Evolutionary conservation across 2,113 vertebrate genomes (phyloP), one percentile per base, ranked within the genome.

Genomic region (Scortum barcoo): DNA sequence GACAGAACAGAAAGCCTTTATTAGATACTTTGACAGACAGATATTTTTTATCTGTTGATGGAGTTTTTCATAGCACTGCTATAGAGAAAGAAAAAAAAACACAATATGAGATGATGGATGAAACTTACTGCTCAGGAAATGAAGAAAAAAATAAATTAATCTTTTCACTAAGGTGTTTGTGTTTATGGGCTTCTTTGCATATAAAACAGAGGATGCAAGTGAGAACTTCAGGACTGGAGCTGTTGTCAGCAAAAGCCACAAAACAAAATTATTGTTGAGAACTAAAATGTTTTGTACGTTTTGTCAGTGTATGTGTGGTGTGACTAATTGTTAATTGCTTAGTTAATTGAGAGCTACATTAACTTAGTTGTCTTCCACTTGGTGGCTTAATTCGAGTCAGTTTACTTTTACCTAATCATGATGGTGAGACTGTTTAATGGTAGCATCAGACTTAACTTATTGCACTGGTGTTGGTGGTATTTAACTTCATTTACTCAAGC

Each of bases 121-220:
- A 87, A 79, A 60, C 30, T 38, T 79, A 86, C 87, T 87, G 50
- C 53, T 67, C 58, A 80, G 83, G 86, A 92, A 91, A 90, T 88
- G 51, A 81, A 54, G 38, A 86, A 82, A 26, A 26, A 85, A 89
- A 65, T 84, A 81, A 82, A 90, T 30, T 0, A 19, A 42, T 57
- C 42, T 66, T 83, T 82, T 75, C 67, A 72, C 67, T 67, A 38
- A 57, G 44, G 48, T 81, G 67, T 85, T 81, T 82, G 38, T 79
- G 16, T 85, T 78, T 72, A 66, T 56, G 48, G 40, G 58, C 53
- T 65, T 1, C 33, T 84, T 83, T 76, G 75, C 69, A 65, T 67
- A 86, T 58, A 57, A 80, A 80, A 24, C 10, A 50, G 60, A 56
- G 22, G 1, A 5, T 38, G 54, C 8, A 22, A 72, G 4, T 48